A percentile compares a stretch with the other conserved stretches of the same genome.
phyloP scores from a whole-genome alignment of 2,113 vertebrate genomes.

The Lophius piscatorius region DNA sequence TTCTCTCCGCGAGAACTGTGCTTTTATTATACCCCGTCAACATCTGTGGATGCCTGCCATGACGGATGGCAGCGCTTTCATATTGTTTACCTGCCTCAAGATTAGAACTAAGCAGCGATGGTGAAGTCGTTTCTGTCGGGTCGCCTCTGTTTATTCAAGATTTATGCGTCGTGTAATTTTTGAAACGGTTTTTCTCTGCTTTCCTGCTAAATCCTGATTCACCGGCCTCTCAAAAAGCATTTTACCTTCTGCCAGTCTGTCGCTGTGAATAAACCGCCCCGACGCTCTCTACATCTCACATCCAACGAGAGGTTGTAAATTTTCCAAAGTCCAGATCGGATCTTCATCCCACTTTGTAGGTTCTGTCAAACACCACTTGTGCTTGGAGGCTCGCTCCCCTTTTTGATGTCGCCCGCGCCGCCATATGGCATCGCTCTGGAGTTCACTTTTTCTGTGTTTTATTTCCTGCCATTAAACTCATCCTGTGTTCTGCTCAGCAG shows the following conservation, averaged over 20 bases:
- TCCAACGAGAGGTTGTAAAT: constrained; percentile 57
- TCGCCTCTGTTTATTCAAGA: constrained; percentile 6
- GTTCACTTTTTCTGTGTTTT: constrained; percentile 47
- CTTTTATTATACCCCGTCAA: constrained; percentile 14
- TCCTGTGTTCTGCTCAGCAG: constrained; percentile 44
- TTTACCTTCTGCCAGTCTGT: constrained; percentile 44
- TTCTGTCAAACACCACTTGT: constrained; percentile 68
- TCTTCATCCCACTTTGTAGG: constrained; percentile 66
- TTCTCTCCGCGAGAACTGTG: constrained; percentile 5
- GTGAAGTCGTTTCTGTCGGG: neutral
- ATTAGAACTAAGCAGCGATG: neutral
- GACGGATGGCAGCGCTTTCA: neutral
- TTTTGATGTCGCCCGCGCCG: constrained; percentile 67
- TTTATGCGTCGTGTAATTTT: constrained; percentile 24
- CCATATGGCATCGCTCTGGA: constrained; percentile 65
- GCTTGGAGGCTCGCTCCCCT: constrained; percentile 45
- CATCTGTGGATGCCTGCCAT: neutral
- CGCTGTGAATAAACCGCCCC: constrained; percentile 35
- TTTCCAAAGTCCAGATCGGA: constrained; percentile 60
- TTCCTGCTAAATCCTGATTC: constrained; percentile 40
- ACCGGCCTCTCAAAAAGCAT: constrained; percentile 1
- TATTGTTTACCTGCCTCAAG: neutral
- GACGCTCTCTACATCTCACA: constrained; percentile 28
- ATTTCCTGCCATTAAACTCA: constrained; percentile 50
- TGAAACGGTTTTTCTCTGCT: constrained; percentile 26